These are phyloP conservation scores for Meriones unguiculatus DNA, from an alignment of 2,113 vertebrate species.

Conservation along the genomic window DNA sequence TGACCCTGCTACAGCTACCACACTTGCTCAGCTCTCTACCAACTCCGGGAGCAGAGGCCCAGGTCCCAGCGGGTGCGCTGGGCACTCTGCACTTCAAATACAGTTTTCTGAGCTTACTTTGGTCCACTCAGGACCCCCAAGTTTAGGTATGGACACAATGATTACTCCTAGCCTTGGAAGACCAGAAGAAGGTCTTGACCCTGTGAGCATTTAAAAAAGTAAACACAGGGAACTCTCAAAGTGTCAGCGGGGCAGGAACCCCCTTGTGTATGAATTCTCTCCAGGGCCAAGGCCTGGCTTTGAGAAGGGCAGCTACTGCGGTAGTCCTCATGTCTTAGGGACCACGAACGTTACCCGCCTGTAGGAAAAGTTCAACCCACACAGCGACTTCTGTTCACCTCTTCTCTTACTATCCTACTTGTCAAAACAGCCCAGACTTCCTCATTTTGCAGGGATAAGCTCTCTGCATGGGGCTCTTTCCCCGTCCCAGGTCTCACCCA, in stretches of 20 bases:
- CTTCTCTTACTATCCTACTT: neutral
- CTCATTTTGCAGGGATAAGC: neutral
- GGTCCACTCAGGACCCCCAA: neutral
- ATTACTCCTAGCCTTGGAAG: neutral
- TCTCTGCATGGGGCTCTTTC: neutral
- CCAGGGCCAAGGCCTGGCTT: neutral
- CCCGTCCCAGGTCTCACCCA: neutral
- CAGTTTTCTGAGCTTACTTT: neutral
- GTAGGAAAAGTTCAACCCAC: neutral
- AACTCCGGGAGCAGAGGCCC: neutral
- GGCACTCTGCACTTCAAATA: neutral
- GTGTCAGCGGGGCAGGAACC: neutral
- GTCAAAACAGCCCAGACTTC: neutral
- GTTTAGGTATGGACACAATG: neutral
- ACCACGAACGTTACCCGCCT: neutral
- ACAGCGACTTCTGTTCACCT: neutral
- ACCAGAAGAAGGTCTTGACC: neutral
- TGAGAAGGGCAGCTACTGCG: neutral
- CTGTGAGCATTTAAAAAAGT: neutral
- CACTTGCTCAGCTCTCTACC: neutral
- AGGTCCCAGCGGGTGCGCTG: neutral
- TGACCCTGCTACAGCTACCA: neutral
- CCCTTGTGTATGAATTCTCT: neutral
- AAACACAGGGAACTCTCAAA: neutral
- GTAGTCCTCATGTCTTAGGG: neutral